phyloP scores from a whole-genome alignment of 2,113 vertebrate genomes.

The Sorex fumeus region DNA sequence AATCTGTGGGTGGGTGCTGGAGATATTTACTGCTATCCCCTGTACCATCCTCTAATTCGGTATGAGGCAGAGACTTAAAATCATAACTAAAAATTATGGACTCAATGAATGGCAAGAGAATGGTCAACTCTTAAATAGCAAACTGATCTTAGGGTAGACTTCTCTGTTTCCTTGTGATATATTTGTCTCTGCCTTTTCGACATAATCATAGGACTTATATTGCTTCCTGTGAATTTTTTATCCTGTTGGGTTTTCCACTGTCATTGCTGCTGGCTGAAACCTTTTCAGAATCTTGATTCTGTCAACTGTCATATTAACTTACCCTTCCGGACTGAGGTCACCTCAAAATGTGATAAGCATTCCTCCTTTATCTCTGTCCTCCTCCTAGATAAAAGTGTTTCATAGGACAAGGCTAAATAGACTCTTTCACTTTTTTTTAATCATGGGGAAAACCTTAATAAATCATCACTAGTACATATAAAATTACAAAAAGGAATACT shows the following conservation, averaged over 20 bases:
- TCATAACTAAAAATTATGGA: background rate
- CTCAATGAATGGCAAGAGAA: conserved; percentile 22
- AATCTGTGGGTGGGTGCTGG: background rate
- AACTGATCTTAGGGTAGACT: background rate
- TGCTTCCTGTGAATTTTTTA: conserved; percentile 13
- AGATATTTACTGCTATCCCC: background rate
- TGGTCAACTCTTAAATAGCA: background rate
- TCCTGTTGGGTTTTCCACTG: background rate
- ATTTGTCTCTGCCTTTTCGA: conserved; percentile 23
- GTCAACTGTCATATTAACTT: conserved; percentile 58
- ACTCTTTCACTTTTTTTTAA: background rate
- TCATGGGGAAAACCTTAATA: background rate
- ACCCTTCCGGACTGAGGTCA: conserved; percentile 23
- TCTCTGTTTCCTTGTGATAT: background rate
- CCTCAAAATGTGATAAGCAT: conserved; percentile 46
- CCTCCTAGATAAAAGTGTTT: conserved; percentile 32
- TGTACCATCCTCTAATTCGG: background rate
- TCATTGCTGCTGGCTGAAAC: background rate
- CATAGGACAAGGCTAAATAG: conserved; percentile 15
- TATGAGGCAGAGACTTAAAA: background rate
- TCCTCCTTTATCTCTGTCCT: conserved; percentile 41
- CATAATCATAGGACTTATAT: conserved; percentile 21
- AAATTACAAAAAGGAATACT: background rate
- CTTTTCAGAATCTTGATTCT: conserved; percentile 44
- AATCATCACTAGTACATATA: background rate